These are phyloP conservation scores for Lophius piscatorius DNA, from an alignment of 2,113 vertebrate genomes.

Conservation along the genomic window DNA sequence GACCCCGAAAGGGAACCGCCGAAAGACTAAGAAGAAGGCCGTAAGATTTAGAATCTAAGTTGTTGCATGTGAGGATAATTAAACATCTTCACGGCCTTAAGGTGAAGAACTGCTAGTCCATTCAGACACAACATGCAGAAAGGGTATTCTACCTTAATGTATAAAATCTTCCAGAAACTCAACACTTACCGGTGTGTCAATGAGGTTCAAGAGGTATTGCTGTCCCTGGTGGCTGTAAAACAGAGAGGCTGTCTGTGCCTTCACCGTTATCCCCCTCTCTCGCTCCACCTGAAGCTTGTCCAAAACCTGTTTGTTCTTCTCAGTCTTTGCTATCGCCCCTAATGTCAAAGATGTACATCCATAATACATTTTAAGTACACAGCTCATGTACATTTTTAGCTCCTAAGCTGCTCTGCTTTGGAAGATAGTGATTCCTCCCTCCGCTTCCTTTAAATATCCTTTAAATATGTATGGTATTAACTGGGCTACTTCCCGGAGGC, in stretches of 20 bases:
- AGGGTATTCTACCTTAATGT: neutral
- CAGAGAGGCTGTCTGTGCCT: slow-evolving; percentile 97
- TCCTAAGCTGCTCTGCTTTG: too few species aligned
- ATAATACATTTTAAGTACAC: too few species aligned
- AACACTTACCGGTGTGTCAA: slow-evolving; percentile 91
- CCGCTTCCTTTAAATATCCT: too few species aligned
- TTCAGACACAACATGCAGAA: neutral
- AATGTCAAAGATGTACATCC: neutral
- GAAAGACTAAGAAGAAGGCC: too few species aligned
- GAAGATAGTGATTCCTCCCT: too few species aligned
- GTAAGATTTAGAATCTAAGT: too few species aligned
- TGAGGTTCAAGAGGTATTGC: slow-evolving; percentile 94
- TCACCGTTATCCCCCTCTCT: slow-evolving; percentile 97
- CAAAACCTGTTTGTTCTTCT: slow-evolving; percentile 92
- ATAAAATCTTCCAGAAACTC: neutral
- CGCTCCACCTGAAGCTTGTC: slow-evolving; percentile 98
- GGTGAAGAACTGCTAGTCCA: neutral
- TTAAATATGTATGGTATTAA: too few species aligned
- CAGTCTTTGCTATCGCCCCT: slow-evolving; percentile 93
- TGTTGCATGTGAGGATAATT: too few species aligned
- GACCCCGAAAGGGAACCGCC: too few species aligned
- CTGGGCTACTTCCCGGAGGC: too few species aligned
- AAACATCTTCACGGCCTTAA: neutral
- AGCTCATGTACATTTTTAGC: too few species aligned
- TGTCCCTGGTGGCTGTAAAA: slow-evolving; percentile 85